Conservation (phyloP, 2,888 invertebrate species). For the Thymelicus sylvestris region DNA sequence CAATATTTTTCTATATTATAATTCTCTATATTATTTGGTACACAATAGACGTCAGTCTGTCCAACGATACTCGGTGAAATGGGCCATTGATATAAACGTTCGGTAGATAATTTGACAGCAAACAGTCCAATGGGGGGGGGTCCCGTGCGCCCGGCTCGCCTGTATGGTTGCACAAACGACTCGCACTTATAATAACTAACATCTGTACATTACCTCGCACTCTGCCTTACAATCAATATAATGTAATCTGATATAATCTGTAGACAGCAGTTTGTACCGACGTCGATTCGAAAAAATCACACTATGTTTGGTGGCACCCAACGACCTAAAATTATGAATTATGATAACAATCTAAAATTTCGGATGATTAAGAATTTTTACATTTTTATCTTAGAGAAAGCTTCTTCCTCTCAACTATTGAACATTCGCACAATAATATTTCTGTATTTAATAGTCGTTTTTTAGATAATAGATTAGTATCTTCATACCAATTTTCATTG, state of each 20-base stretch:
- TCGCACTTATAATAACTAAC: constrained; percentile 51
- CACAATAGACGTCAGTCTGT: constrained; percentile 64
- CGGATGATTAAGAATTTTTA: no score
- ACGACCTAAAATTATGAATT: not conserved
- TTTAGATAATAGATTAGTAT: no score
- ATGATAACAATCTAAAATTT: no score
- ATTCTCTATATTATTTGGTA: constrained; percentile 80
- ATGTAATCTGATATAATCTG: constrained; percentile 42
- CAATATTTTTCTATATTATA: constrained; percentile 58
- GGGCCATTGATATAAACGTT: constrained; percentile 42
- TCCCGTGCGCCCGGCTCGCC: constrained; percentile 47
- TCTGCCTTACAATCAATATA: constrained; percentile 45
- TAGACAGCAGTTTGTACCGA: constrained; percentile 9
- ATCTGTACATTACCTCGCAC: constrained; percentile 52
- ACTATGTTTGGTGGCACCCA: not conserved
- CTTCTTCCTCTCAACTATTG: no score
- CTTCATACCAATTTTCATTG: no score
- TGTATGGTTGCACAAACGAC: constrained; percentile 71
- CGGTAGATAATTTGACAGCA: constrained; percentile 16
- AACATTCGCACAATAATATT: no score
- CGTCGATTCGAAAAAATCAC: not conserved
- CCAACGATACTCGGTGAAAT: constrained; percentile 68
- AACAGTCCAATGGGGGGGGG: constrained; percentile 21
- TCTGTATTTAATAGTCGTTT: no score
- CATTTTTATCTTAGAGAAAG: no score